Evolutionary conservation across 1,140 invertebrate genomes (phyloP), one percentile per base, ranked within the genome.

Genomic region (Habropoda laboriosa): DNA sequence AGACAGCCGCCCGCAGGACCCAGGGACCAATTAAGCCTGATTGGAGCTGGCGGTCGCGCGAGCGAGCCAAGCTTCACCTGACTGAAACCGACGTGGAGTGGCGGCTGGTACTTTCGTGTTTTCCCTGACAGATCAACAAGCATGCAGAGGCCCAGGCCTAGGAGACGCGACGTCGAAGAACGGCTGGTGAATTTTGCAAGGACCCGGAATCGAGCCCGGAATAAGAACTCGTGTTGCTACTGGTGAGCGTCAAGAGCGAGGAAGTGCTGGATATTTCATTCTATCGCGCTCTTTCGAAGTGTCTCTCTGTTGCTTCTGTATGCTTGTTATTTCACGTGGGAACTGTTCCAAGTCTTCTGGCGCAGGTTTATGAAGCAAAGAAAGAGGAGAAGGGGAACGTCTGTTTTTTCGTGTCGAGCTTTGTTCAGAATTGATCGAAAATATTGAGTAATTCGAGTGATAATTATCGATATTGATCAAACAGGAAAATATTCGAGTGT

Each of bases 91-190:
- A 35, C 30, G 21, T 38, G 51, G 24, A 55, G 40, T 4, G 6
- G n/a, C 30, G 18, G 12, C 27, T 47, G 32, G 47, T 49, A 21
- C 42, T 32, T 55, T 30, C 21, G 27, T 18, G 51, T 76, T 76
- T 76, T 76, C 32, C 24, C 51, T 18, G 30, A 45, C 6, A 6
- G 27, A 76, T 76, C 63, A 76, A 68, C 74, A 57, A 68, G 74
- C 74, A 7, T 1, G 30, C 21, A 24, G 35, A n/a, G n/a, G n/a
- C n/a, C n/a, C n/a, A n/a, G n/a, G n/a, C n/a, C n/a, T n/a, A n/a
- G n/a, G n/a, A n/a, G n/a, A n/a, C n/a, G 21, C n/a, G 45, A n/a
- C 27, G 21, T n/a, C 38, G 18, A 18, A 10, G 45, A 60, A 58
- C 40, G 57, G 10, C 35, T 53, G 24, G 45, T 27, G 60, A 74